phyloP scores from a whole-genome alignment of 2,797 vertebrate species.

The Falco rusticolus region DNA sequence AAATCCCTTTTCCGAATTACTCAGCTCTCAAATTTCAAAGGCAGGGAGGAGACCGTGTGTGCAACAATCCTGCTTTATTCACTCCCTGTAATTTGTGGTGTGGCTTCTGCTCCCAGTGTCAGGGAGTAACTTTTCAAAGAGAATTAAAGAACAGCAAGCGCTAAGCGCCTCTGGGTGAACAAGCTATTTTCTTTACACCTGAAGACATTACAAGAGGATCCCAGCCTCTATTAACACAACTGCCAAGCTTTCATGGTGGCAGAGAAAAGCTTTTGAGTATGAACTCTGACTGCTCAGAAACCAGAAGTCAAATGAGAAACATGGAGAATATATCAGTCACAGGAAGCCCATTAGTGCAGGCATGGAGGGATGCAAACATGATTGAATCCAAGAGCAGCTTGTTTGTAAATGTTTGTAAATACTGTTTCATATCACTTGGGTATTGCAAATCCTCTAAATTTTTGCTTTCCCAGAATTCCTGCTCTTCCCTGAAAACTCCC shows the following conservation, averaged over 20 bases:
- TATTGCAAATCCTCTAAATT: constrained; percentile 32
- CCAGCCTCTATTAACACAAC: constrained; percentile 33
- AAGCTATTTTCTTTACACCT: constrained; percentile 63
- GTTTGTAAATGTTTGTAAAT: constrained; percentile 57
- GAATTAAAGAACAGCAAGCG: constrained; percentile 45
- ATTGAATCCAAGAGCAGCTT: constrained; percentile 12
- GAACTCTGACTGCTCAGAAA: constrained; percentile 35
- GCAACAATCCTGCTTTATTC: constrained; percentile 48
- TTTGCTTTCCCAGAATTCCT: constrained; percentile 27
- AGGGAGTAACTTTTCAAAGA: constrained; percentile 59
- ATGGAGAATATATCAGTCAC: background rate
- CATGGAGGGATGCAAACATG: background rate
- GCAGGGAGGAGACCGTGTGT: background rate
- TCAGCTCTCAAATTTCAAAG: constrained; percentile 51
- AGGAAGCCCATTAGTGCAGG: constrained; percentile 27
- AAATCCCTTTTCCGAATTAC: constrained; percentile 15
- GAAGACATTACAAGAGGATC: constrained; percentile 54
- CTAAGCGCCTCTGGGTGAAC: constrained; percentile 51
- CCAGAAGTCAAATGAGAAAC: constrained; percentile 47
- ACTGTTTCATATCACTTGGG: background rate
- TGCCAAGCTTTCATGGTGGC: constrained; percentile 18
- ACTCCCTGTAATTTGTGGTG: constrained; percentile 48
- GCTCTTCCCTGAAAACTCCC: background rate
- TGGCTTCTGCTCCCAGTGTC: constrained; percentile 19
- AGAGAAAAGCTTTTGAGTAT: constrained; percentile 28